These are phyloP conservation scores for Reticulitermes speratus DNA, from an alignment of 1,140 invertebrate genomes.

Conservation along the genomic window DNA sequence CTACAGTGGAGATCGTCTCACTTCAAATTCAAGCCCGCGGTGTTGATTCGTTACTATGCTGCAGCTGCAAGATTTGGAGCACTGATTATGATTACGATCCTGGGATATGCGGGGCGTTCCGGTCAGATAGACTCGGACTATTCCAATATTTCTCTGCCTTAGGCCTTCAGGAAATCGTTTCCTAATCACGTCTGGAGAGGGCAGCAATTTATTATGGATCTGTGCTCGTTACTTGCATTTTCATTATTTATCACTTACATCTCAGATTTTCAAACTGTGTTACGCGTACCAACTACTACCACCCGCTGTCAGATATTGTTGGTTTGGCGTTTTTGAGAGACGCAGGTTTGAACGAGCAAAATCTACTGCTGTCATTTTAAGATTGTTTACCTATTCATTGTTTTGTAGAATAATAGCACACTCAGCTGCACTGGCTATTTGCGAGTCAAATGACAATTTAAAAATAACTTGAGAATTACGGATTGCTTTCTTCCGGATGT, in stretches of 20 bases:
- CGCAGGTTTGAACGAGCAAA: too few relatives aligned
- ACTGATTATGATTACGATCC: not conserved
- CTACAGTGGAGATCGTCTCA: not conserved
- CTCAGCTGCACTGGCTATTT: too few relatives aligned
- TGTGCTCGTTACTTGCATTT: not conserved
- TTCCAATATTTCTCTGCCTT: not conserved
- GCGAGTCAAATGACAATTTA: too few relatives aligned
- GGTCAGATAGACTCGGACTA: not conserved
- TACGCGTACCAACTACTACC: not conserved
- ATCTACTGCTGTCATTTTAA: too few relatives aligned
- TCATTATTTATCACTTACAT: not conserved
- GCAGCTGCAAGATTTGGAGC: not conserved
- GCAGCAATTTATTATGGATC: not conserved
- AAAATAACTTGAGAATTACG: too few relatives aligned
- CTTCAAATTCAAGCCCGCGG: not conserved
- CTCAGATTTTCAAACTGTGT: not conserved
- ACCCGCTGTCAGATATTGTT: too few relatives aligned
- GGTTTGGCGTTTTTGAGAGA: too few relatives aligned
- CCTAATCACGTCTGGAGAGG: not conserved
- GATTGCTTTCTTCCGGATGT: too few relatives aligned
- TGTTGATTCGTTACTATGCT: not conserved
- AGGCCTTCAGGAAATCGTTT: constrained; percentile 4
- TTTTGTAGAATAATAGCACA: too few relatives aligned
- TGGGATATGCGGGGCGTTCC: not conserved
- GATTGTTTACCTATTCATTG: too few relatives aligned